Evolutionary conservation across 2,888 invertebrate genomes (phyloP).

Genomic region (Rapana venosa): DNA sequence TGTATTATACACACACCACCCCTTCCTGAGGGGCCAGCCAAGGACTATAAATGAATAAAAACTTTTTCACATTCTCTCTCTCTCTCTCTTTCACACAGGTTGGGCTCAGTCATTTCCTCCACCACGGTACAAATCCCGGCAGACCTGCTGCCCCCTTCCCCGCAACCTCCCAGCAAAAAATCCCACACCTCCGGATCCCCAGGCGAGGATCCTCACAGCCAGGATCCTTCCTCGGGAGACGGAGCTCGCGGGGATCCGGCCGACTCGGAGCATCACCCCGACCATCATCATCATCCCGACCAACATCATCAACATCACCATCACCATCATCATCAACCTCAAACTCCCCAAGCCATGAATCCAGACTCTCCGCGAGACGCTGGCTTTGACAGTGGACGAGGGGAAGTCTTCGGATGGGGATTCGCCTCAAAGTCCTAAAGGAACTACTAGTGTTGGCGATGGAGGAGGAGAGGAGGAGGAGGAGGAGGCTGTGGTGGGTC

Average conservation of each 20-base stretch:
- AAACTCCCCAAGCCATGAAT: background rate
- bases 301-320: background rate
- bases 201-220: background rate
- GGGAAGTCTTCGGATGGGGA: slow-evolving; percentile 42
- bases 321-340: background rate
- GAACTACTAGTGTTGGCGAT: background rate
- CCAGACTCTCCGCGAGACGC: background rate
- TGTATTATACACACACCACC: no score
- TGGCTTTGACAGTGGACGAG: slow-evolving; percentile 36
- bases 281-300: background rate
- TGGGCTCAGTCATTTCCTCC: background rate
- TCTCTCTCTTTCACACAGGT: background rate
- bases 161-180: background rate
- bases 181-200: background rate
- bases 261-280: background rate
- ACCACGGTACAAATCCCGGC: background rate
- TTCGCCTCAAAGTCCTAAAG: slow-evolving; percentile 37
- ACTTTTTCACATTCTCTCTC: no score
- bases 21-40: no score
- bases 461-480: background rate
- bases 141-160: background rate
- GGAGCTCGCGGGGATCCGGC: background rate
- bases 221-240: background rate
- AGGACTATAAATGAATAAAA: no score
- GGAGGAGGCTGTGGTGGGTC: background rate